These are phyloP conservation scores for Murina feae DNA, from an alignment of 2,113 vertebrate species.

Conservation along the genomic window DNA sequence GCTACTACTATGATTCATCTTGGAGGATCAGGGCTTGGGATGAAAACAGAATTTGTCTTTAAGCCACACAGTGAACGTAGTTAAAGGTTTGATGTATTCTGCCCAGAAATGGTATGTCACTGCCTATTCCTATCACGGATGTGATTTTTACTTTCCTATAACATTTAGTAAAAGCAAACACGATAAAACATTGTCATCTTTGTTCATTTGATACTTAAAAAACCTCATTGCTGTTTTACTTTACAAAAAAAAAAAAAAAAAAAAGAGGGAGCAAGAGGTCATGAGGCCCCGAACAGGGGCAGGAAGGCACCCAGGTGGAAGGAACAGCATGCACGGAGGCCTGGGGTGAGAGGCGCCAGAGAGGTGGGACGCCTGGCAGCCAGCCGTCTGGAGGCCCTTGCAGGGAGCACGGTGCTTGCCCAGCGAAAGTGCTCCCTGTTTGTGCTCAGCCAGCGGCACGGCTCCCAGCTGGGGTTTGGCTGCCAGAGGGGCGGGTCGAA, in stretches of 20 bases:
- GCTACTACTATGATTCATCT: background rate
- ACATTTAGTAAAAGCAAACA: background rate
- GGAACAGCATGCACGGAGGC: background rate
- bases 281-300: background rate
- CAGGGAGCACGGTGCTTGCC: fast-evolving
- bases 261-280: background rate
- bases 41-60: slow-evolving; percentile 21
- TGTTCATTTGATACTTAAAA: background rate
- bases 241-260: background rate
- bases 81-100: background rate
- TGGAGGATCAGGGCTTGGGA: background rate
- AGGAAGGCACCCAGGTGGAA: background rate
- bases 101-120: background rate
- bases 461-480: background rate
- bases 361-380: background rate
- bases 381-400: background rate
- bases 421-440: background rate
- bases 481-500: background rate
- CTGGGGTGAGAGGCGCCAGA: background rate
- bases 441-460: background rate
- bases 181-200: background rate
- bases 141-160: background rate
- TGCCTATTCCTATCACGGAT: background rate
- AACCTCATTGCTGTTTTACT: background rate
- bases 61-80: background rate